Conservation (phyloP, 2,797 vertebrate genomes). For the Tiaroga cobitis region DNA sequence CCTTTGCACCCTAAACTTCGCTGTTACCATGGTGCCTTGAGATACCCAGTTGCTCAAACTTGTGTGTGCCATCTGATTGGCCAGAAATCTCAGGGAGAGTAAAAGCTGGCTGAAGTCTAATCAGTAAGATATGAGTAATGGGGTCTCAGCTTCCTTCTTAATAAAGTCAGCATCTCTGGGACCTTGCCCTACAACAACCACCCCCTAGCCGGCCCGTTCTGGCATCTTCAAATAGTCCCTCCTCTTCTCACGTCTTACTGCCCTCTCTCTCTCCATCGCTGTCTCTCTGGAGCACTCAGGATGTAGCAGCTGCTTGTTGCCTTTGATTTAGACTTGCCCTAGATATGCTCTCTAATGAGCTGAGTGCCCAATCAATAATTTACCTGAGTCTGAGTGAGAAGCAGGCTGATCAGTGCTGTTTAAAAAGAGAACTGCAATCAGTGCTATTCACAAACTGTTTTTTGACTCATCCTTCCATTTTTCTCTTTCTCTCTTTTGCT, state of each 20-base stretch:
- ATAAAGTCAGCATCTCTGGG: constrained; percentile 55
- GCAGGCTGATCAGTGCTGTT: constrained; percentile 73
- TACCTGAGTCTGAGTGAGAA: constrained; percentile 77
- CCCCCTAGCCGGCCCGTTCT: not conserved
- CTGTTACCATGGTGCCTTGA: constrained; percentile 11
- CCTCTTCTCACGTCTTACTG: constrained; percentile 22
- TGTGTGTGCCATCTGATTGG: constrained; percentile 37
- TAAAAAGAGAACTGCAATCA: constrained; percentile 78
- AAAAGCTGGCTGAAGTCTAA: constrained; percentile 47
- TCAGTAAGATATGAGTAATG: constrained; percentile 56
- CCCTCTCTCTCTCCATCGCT: constrained; percentile 44
- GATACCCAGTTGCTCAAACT: not conserved
- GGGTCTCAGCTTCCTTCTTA: constrained; percentile 46
- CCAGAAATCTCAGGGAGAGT: constrained; percentile 13
- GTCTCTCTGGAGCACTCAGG: constrained; percentile 54
- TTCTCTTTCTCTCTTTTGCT: constrained; percentile 26
- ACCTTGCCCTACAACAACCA: constrained; percentile 39
- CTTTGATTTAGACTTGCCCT: constrained; percentile 83
- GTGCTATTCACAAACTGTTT: constrained; percentile 65
- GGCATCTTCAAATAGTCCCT: constrained; percentile 29
- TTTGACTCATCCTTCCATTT: constrained; percentile 49
- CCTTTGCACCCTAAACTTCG: constrained; percentile 14
- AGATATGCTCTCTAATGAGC: constrained; percentile 85
- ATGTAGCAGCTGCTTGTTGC: constrained; percentile 80
- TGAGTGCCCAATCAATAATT: constrained; percentile 89